Conservation (phyloP, 1,140 invertebrate species). For the Papilio helenus region DNA sequence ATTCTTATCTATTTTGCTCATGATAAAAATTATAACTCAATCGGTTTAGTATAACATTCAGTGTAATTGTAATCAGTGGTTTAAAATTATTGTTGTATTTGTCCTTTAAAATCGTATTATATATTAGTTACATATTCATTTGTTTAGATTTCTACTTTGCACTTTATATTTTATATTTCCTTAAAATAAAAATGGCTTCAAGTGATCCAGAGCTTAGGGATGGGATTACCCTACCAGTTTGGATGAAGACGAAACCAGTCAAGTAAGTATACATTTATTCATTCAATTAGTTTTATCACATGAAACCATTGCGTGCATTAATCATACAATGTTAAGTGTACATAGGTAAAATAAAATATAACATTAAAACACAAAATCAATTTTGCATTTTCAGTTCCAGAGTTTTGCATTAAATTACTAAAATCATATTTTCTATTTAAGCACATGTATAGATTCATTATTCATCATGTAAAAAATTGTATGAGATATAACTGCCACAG, state of each 20-base stretch:
- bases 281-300: neutral
- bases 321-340: neutral
- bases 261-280: conserved; percentile 61
- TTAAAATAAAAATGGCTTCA: conserved; percentile 64
- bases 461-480: too few species aligned
- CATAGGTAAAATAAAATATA: neutral
- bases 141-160: conserved; percentile 26
- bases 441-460: too few species aligned
- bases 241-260: conserved; percentile 75
- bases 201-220: conserved; percentile 76
- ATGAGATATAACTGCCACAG: neutral
- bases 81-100: conserved; percentile 40
- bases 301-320: neutral
- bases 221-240: conserved; percentile 70
- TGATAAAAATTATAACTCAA: conserved; percentile 65
- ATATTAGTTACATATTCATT: conserved; percentile 21
- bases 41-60: conserved; percentile 43
- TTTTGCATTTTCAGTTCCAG: too few species aligned
- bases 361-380: too few species aligned
- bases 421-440: too few species aligned
- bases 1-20: conserved; percentile 78
- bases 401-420: too few species aligned
- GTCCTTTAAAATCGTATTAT: conserved; percentile 29
- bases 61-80: conserved; percentile 44
- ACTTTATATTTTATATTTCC: conserved; percentile 40